phyloP scores from a whole-genome alignment of 2,888 invertebrate genomes.

The Tachystola acroxantha region DNA sequence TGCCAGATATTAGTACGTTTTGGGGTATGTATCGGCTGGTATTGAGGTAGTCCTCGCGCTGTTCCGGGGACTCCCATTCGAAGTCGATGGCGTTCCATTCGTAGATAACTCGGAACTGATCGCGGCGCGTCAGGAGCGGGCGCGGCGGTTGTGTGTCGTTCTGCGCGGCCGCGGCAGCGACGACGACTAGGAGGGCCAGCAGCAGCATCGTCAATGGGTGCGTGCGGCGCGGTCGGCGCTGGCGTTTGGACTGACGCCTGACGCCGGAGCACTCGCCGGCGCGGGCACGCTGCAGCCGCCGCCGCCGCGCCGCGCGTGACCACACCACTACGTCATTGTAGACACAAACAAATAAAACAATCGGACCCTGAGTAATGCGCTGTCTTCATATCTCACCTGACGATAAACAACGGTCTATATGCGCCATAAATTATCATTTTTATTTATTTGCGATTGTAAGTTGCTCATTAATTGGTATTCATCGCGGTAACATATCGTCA shows the following conservation, averaged over 20 bases:
- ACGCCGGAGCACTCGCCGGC: slow-evolving; percentile 30
- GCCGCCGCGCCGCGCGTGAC: slow-evolving; percentile 42
- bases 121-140: slow-evolving; percentile 49
- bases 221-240: slow-evolving; percentile 59
- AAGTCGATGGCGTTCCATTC: slow-evolving; percentile 86
- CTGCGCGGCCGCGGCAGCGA: slow-evolving; percentile 62
- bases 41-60: slow-evolving; percentile 71
- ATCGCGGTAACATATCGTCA: slow-evolving; percentile 4
- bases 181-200: slow-evolving; percentile 43
- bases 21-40: slow-evolving; percentile 80
- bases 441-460: neutral
- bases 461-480: slow-evolving; percentile 8
- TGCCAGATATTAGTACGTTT: slow-evolving; percentile 83
- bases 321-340: slow-evolving; percentile 34
- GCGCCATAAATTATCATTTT: slow-evolving; percentile 11
- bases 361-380: slow-evolving; percentile 26
- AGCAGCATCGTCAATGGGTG: slow-evolving; percentile 45
- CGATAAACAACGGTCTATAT: slow-evolving; percentile 17
- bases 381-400: slow-evolving; percentile 21
- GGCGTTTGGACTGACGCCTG: slow-evolving; percentile 59
- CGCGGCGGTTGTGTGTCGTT: slow-evolving; percentile 45
- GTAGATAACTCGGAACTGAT: slow-evolving; percentile 83
- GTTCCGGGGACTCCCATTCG: slow-evolving; percentile 80
- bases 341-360: slow-evolving; percentile 32
- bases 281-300: slow-evolving; percentile 24